Percentiles rank a stretch among this genome's conserved stretches.
phyloP scores from a whole-genome alignment of 2,113 vertebrate species.

The Lates calcarifer region DNA sequence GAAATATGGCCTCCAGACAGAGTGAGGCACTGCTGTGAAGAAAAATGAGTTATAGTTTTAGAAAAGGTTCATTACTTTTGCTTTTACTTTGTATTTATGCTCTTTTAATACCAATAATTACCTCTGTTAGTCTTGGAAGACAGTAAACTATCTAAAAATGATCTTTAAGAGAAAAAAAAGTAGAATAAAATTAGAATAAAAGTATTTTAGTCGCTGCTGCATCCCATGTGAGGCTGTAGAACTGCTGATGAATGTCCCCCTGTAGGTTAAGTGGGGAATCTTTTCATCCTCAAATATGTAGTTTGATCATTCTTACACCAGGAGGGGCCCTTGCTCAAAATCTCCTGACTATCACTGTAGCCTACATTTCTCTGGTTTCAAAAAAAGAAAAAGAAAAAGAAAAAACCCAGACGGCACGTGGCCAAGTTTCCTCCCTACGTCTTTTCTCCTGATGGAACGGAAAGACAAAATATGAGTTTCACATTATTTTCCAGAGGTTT shows the following conservation, averaged over 20 bases:
- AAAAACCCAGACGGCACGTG: background rate
- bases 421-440: conserved; percentile 78
- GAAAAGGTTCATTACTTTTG: background rate
- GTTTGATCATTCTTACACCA: conserved; percentile 24
- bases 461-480: conserved; percentile 72
- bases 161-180: no score
- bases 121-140: background rate
- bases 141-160: background rate
- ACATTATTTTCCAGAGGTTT: conserved; percentile 70
- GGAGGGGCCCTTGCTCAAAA: conserved; percentile 50
- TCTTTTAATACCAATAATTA: background rate
- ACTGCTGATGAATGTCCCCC: background rate
- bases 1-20: background rate
- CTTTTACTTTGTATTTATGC: no score
- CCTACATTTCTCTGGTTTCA: conserved; percentile 32
- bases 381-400: conserved; percentile 24
- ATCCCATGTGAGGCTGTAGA: background rate
- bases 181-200: background rate
- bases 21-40: no score
- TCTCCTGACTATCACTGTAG: background rate
- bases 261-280: background rate
- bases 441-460: conserved; percentile 66
- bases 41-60: background rate
- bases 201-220: background rate
- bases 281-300: conserved; percentile 12